Percentiles rank a stretch among this genome's conserved stretches.
These are phyloP conservation scores for Cavia aperea DNA, from an alignment of 2,113 vertebrate genomes.

Conservation along the genomic window DNA sequence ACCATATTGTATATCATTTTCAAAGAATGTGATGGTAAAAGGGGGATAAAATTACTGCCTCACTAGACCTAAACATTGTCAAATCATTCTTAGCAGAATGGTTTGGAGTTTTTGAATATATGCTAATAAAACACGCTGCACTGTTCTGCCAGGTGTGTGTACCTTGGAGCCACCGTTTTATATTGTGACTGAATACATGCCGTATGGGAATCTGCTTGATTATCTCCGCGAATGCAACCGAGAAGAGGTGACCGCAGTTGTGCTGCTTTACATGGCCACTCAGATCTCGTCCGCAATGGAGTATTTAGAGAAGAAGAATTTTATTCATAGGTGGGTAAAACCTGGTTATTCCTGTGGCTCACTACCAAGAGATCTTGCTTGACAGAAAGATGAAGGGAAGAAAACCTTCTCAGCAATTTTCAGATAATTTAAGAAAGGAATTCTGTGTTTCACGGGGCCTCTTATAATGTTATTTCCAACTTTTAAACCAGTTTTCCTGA, in stretches of 20 bases:
- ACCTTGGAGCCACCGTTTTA: conserved; percentile 98
- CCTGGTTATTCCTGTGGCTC: background rate
- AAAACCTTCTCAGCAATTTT: background rate
- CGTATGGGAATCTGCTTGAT: conserved; percentile 94
- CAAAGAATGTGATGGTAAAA: conserved; percentile 1
- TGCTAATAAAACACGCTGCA: background rate
- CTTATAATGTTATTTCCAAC: background rate
- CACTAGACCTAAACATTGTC: background rate
- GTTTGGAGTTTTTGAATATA: background rate
- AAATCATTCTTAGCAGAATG: background rate
- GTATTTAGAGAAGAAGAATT: conserved; percentile 98
- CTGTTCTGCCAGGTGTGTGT: conserved; percentile 85
- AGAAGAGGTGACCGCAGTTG: conserved; percentile 95
- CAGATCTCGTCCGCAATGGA: conserved; percentile 99
- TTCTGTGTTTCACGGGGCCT: conserved; percentile 2
- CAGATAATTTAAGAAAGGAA: background rate
- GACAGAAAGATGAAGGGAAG: background rate
- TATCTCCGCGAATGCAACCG: conserved; percentile 95
- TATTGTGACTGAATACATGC: conserved; percentile 99
- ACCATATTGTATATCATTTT: background rate
- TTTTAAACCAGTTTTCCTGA: background rate
- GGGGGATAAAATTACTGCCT: background rate
- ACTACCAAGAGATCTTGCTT: background rate
- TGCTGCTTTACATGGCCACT: conserved; percentile 98
- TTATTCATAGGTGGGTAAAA: conserved; percentile 90